Evolutionary conservation across 2,888 invertebrate genomes (phyloP).

Genomic region (Drosophila kanekoi): DNA sequence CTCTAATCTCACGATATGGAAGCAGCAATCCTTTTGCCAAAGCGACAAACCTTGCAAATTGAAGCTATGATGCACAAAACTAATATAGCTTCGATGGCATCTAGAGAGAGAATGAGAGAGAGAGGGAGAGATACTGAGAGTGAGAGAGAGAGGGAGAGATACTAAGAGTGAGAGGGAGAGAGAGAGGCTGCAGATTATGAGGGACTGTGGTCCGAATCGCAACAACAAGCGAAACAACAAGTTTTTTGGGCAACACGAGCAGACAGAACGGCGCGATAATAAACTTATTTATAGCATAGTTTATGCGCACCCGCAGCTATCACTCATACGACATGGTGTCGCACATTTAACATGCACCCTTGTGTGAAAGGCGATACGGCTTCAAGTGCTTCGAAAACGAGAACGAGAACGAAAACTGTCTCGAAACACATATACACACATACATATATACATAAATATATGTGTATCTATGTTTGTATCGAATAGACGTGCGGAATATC

Average conservation of each 20-base stretch:
- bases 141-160: not conserved
- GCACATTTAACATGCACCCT: slow-evolving; percentile 74
- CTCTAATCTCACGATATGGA: too few species aligned
- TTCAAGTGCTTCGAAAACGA: slow-evolving; percentile 44
- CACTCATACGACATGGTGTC: slow-evolving; percentile 76
- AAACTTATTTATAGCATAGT: slow-evolving; percentile 83
- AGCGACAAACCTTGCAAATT: not conserved
- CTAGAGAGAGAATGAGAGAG: not conserved
- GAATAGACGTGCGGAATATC: slow-evolving; percentile 60
- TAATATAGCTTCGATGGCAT: slow-evolving; percentile 9
- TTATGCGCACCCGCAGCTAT: slow-evolving; percentile 74
- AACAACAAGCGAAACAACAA: too few species aligned
- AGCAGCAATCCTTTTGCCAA: too few species aligned
- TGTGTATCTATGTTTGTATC: slow-evolving; percentile 45
- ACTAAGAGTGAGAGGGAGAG: not conserved
- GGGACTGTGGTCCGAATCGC: slow-evolving; percentile 12
- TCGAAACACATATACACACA: not conserved
- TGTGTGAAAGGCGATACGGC: slow-evolving; percentile 72
- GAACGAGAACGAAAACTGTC: slow-evolving; percentile 30
- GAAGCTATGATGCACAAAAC: not conserved
- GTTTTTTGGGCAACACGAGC: slow-evolving; percentile 37
- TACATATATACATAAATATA: not conserved
- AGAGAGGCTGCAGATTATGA: not conserved
- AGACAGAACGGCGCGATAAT: slow-evolving; percentile 62
- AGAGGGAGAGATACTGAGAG: too few species aligned